Conservation (phyloP, 2,888 invertebrate species). For the Sipha maydis region DNA sequence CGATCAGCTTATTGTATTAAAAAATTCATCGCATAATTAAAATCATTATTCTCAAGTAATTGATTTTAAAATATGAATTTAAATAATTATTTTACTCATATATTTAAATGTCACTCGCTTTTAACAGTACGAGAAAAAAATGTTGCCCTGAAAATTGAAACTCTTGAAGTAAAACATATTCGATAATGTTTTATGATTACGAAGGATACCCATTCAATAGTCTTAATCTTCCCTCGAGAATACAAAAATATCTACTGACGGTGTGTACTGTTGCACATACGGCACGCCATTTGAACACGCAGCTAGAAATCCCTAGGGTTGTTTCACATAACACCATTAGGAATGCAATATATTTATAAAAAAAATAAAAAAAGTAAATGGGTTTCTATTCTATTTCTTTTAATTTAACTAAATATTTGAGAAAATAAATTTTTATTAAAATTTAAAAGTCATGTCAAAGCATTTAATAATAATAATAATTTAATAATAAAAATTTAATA, state of each 20-base stretch:
- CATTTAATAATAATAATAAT: not conserved
- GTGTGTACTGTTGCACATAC: slow-evolving; percentile 6
- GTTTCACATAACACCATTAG: not conserved
- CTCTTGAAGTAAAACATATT: not conserved
- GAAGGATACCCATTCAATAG: slow-evolving; percentile 6
- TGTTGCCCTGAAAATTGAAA: not conserved
- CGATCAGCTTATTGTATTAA: no score
- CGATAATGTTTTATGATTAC: slow-evolving; percentile 1
- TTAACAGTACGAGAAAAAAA: not conserved
- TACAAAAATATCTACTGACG: slow-evolving; percentile 15
- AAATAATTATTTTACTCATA: not conserved
- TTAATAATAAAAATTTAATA: not conserved
- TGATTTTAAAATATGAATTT: no score
- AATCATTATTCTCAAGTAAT: no score
- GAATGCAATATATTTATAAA: slow-evolving; percentile 3
- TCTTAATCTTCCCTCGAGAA: slow-evolving; percentile 3
- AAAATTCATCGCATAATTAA: no score
- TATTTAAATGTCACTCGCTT: no score
- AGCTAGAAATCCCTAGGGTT: slow-evolving; percentile 15
- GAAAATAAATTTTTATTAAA: not conserved
- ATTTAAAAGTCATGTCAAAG: not conserved
- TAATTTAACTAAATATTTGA: not conserved
- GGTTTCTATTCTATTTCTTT: not conserved
- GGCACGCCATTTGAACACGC: slow-evolving; percentile 23
- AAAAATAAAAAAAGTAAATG: not conserved